Conservation (phyloP, 2,113 vertebrate genomes). For the Microtus oregoni region DNA sequence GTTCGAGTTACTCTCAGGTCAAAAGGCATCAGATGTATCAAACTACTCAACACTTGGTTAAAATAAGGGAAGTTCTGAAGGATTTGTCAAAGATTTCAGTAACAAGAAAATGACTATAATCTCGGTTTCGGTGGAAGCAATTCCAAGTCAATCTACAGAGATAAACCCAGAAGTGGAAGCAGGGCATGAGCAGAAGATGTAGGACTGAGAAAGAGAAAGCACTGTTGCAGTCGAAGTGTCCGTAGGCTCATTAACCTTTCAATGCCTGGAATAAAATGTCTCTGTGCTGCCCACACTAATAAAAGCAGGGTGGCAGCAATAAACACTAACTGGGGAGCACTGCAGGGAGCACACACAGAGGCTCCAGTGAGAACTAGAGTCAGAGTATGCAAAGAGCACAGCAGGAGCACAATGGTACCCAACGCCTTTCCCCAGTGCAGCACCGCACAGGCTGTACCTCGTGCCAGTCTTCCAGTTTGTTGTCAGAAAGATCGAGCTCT, state of each 20-base stretch:
- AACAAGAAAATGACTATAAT: constrained; percentile 46
- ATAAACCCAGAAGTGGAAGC: constrained; percentile 10
- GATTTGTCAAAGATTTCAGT: constrained; percentile 56
- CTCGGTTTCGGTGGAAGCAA: not conserved
- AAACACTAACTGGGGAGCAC: constrained; percentile 24
- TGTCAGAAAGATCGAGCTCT: constrained; percentile 97
- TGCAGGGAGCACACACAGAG: constrained; percentile 1
- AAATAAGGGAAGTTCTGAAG: not conserved
- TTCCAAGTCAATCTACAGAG: not conserved
- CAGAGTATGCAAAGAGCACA: not conserved
- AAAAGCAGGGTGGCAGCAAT: constrained; percentile 53
- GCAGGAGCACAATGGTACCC: not conserved
- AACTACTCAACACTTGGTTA: not conserved
- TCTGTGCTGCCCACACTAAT: not conserved
- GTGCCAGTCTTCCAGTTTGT: constrained; percentile 95
- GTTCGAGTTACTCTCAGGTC: constrained; percentile 3
- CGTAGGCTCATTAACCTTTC: constrained; percentile 55
- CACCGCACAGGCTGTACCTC: constrained; percentile 89
- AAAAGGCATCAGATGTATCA: constrained; percentile 4
- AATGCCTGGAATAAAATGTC: not conserved
- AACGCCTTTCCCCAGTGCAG: not conserved
- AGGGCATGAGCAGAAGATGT: not conserved
- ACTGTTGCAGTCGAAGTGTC: not conserved
- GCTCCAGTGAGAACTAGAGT: constrained; percentile 55
- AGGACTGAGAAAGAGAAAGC: not conserved